Conservation (phyloP, 2,888 invertebrate species). For the Allacma fusca region DNA sequence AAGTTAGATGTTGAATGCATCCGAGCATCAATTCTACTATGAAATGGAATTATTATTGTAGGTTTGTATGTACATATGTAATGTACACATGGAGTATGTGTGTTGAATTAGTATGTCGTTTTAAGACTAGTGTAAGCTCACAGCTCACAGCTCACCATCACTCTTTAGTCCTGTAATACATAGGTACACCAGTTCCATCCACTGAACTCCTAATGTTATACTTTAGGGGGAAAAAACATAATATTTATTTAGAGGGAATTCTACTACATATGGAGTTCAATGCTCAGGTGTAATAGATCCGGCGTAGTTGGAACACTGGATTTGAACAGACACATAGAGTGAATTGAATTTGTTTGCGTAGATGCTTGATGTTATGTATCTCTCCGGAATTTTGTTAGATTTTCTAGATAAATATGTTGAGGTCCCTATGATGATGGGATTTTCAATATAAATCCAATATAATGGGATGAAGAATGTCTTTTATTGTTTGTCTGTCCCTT, state of each 20-base stretch:
- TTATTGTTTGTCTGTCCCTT: conserved; percentile 32
- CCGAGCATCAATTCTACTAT: not conserved
- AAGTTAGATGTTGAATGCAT: conserved; percentile 18
- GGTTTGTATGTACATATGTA: too few relatives aligned
- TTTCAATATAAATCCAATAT: conserved; percentile 36
- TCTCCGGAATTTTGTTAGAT: not conserved
- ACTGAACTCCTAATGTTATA: too few relatives aligned
- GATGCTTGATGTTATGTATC: not conserved
- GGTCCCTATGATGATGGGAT: conserved; percentile 3
- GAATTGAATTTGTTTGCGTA: not conserved
- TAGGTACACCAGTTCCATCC: too few relatives aligned
- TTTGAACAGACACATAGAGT: not conserved
- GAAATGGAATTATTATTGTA: not conserved
- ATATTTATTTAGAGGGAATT: too few relatives aligned
- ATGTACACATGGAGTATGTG: not conserved
- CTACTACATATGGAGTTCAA: too few relatives aligned
- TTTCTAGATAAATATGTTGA: not conserved
- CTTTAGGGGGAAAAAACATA: too few relatives aligned
- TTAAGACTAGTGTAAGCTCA: not conserved
- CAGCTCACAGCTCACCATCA: too few relatives aligned
- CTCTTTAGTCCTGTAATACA: too few relatives aligned
- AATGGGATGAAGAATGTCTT: conserved; percentile 39
- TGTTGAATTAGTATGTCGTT: not conserved
- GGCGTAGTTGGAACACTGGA: too few relatives aligned
- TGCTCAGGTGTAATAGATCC: too few relatives aligned